phyloP scores from a whole-genome alignment of 2,113 vertebrate genomes.

The Sylvilagus bachmani region DNA sequence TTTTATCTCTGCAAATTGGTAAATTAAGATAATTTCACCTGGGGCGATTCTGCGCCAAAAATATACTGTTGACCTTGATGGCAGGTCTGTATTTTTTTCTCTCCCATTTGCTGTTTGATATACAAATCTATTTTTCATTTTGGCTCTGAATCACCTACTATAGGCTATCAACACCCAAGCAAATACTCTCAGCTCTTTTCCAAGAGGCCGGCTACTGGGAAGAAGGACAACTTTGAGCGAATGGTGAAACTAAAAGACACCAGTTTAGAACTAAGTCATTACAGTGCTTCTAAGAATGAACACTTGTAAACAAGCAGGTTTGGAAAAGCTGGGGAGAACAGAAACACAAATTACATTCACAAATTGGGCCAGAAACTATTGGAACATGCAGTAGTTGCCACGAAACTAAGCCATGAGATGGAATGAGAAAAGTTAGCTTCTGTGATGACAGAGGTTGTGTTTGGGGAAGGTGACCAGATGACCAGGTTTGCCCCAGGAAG shows the following conservation, averaged over 20 bases:
- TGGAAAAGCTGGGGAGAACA: not conserved
- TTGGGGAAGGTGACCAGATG: not conserved
- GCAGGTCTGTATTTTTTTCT: slow-evolving; percentile 56
- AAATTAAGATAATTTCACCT: slow-evolving; percentile 93
- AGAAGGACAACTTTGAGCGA: not conserved
- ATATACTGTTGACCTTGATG: slow-evolving; percentile 76
- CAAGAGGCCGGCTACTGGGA: not conserved
- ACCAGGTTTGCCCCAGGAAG: not conserved
- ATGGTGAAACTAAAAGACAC: not conserved
- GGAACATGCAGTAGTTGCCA: not conserved
- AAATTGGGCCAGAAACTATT: not conserved
- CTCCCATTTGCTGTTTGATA: not conserved
- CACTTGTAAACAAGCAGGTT: not conserved
- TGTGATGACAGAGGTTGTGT: not conserved
- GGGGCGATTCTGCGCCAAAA: slow-evolving; percentile 70
- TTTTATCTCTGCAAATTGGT: slow-evolving; percentile 88
- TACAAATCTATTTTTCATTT: slow-evolving; percentile 33
- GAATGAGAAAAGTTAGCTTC: not conserved
- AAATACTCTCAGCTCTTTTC: not conserved
- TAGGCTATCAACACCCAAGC: slow-evolving; percentile 21
- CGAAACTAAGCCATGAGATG: not conserved
- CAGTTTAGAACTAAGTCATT: not conserved
- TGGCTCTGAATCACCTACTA: not conserved
- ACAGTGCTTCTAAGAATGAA: not conserved
- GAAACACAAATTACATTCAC: not conserved